Evolutionary conservation across 2,113 vertebrate species (phyloP).

Genomic region (Copsychus sechellarum): DNA sequence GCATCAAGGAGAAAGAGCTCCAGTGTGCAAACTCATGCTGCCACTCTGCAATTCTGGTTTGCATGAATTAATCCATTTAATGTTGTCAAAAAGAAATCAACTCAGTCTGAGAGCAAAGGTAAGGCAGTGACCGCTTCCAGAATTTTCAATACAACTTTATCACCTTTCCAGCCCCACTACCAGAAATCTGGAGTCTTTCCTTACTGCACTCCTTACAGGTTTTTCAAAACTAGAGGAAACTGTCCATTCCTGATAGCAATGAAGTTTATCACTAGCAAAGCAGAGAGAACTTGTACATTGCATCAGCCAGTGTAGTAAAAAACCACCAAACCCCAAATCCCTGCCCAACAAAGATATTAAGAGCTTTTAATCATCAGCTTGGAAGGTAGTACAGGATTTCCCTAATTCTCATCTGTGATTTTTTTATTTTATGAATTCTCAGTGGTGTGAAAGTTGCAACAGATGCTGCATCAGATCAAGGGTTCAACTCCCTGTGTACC

Average conservation of each 20-base stretch:
- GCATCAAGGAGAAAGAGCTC: not conserved
- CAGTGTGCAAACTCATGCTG: not conserved
- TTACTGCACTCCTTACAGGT: not conserved
- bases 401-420: not conserved
- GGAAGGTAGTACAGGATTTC: not conserved
- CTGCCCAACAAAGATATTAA: not conserved
- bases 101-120: not conserved
- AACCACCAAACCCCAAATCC: fast-evolving
- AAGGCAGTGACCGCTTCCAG: not conserved
- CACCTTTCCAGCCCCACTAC: not conserved
- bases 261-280: not conserved
- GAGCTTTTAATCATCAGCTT: not conserved
- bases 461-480: not conserved
- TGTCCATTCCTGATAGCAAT: not conserved
- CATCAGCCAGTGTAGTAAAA: not conserved
- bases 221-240: not conserved
- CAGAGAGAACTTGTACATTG: not conserved
- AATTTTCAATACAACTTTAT: not conserved
- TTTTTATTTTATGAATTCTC: not conserved
- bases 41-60: not conserved
- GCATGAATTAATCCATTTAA: not conserved
- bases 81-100: not conserved
- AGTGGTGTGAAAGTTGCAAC: not conserved
- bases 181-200: not conserved
- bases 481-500: not conserved